Conservation (phyloP, 35 echinoderm and acorn worm genomes). For the Apostichopus californicus region DNA sequence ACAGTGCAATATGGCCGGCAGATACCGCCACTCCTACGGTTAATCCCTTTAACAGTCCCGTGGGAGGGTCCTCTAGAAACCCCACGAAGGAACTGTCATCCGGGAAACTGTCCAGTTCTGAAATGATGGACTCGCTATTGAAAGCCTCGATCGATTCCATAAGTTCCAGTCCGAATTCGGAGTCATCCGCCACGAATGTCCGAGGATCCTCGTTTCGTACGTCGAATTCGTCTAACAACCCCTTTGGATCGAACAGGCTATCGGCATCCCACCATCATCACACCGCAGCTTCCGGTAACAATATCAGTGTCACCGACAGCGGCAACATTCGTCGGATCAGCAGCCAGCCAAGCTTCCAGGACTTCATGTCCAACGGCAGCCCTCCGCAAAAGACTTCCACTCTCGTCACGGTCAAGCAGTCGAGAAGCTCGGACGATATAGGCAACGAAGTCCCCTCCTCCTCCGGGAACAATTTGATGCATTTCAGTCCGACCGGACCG, state of each 20-base stretch:
- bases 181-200: neutral
- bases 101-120: constrained; percentile 1
- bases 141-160: constrained; percentile 28
- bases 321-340: constrained; percentile 65
- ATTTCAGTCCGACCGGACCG: constrained; percentile 57
- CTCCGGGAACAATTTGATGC: constrained; percentile 65
- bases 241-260: neutral
- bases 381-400: neutral
- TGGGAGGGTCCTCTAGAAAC: neutral
- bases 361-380: constrained; percentile 14
- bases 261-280: neutral
- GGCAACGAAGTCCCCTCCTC: neutral
- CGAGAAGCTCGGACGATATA: neutral
- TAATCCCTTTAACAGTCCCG: constrained; percentile 12
- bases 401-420: constrained; percentile 11
- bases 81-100: neutral
- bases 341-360: constrained; percentile 70
- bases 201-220: constrained; percentile 1
- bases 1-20: constrained; percentile 39
- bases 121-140: constrained; percentile 46
- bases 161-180: neutral
- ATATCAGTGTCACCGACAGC: neutral
- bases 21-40: neutral
- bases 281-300: neutral
- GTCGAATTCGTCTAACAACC: neutral